Base-by-base conservation (phyloP, 2,888 invertebrate genomes). In the Thecophora atra region DNA sequence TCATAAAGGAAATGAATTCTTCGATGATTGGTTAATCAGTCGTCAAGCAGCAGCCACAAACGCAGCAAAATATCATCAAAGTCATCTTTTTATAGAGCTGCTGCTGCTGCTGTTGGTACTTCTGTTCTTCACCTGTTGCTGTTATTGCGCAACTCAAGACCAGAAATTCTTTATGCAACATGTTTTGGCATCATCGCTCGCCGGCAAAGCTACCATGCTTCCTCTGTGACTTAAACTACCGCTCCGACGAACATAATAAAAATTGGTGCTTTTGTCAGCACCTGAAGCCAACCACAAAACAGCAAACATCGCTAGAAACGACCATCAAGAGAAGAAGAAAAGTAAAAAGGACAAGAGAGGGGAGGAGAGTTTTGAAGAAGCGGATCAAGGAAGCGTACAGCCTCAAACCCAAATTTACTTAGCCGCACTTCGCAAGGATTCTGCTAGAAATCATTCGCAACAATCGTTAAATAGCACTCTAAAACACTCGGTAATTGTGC, bases 131-230 rank as follows among this genome's bases (percentile, higher is more conserved):
- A n/a, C n/a, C n/a, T n/a, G n/a, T n/a, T 58, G 26, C 30, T 71
- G 62, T 17, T 44, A n/a, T n/a, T n/a, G n/a, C n/a, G n/a, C n/a
- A n/a, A n/a, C 37, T 64, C 64, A 52, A 60, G 68, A 70, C 72
- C 72, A 73, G 67, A 75, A 75, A 75, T 71, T 75, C 73, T 75
- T 75, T 75, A 75, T 75, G 75, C 70, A 73, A 73, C 75, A 75
- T 73, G 75, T 72, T 75, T 62, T 72, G 75, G 73, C 75, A 75
- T 75, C 73, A 75, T 75, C 75, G 75, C 73, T 73, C 69, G 75
- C 75, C 67, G n/a, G 21, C 26, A 28, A 54, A 21, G 19, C 66
- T 17, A 47, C 65, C 26, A 26, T 17, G 3, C 62, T n/a, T n/a
- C 62, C 1, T 7, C 62, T 11, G 62, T n/a, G 19, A 19, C 37